These are phyloP conservation scores for human DNA, from an alignment of 2,113 vertebrate species.

Conservation along the genomic window DNA sequence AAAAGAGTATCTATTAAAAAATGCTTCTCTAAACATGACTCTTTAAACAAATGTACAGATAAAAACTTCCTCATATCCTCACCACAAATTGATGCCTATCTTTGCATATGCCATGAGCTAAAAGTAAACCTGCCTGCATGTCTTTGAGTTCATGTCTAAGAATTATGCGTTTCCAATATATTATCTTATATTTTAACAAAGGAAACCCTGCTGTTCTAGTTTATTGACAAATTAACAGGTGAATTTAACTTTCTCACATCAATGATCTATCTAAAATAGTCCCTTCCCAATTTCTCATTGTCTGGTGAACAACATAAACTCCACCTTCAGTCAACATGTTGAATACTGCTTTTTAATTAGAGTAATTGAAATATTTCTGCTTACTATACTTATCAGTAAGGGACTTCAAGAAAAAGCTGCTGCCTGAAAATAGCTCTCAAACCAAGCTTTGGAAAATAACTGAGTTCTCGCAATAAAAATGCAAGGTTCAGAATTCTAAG, in stretches of 20 bases:
- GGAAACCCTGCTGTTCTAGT: slow-evolving; percentile 44
- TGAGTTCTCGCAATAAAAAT: background rate
- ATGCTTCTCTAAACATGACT: slow-evolving; percentile 24
- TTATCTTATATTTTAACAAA: slow-evolving; percentile 61
- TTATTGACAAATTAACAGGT: slow-evolving; percentile 64
- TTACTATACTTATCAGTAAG: slow-evolving; percentile 51
- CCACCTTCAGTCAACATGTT: slow-evolving; percentile 62
- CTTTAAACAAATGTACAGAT: background rate
- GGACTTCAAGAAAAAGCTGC: slow-evolving; percentile 38
- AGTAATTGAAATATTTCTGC: slow-evolving; percentile 46
- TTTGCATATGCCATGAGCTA: background rate
- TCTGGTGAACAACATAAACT: slow-evolving; percentile 72
- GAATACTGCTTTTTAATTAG: slow-evolving; percentile 61
- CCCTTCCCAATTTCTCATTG: slow-evolving; percentile 65
- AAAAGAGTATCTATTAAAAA: slow-evolving; percentile 14
- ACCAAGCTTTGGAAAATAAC: background rate
- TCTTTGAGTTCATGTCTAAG: background rate
- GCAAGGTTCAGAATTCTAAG: background rate
- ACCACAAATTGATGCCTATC: background rate
- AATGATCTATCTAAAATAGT: slow-evolving; percentile 65
- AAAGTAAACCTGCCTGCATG: background rate
- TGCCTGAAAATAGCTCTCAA: background rate
- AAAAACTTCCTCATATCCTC: background rate
- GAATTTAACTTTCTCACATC: slow-evolving; percentile 54
- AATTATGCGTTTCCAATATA: background rate